Conservation (phyloP, 2,797 vertebrate species). For the Sebastes ruberrimus region DNA sequence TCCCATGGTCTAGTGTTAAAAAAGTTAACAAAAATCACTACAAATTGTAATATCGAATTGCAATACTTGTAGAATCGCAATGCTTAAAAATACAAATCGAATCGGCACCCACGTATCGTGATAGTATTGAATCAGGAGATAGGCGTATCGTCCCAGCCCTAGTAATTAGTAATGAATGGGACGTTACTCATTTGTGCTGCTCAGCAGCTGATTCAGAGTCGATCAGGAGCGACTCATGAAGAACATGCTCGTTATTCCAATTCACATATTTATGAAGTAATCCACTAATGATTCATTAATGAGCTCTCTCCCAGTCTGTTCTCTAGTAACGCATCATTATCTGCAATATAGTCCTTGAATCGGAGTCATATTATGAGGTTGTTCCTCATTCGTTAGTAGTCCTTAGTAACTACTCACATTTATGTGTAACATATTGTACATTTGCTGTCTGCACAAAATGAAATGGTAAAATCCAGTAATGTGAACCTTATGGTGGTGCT, state of each 20-base stretch:
- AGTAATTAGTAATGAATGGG: neutral
- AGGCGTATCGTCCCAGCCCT: too few relatives aligned
- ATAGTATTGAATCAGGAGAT: too few relatives aligned
- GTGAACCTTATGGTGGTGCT: neutral
- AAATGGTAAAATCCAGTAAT: neutral
- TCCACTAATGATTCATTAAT: neutral
- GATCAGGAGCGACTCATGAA: neutral
- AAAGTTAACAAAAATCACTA: too few relatives aligned
- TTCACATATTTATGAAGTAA: neutral
- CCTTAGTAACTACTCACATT: neutral
- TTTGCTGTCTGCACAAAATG: neutral
- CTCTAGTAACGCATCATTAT: neutral
- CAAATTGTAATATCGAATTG: too few relatives aligned
- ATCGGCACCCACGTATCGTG: too few relatives aligned
- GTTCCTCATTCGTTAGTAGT: neutral
- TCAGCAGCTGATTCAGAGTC: neutral
- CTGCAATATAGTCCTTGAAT: neutral
- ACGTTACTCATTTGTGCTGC: neutral
- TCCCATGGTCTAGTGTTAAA: too few relatives aligned
- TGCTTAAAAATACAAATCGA: too few relatives aligned
- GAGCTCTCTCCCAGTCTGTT: neutral
- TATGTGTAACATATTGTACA: neutral
- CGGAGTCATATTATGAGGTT: neutral
- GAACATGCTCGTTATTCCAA: neutral
- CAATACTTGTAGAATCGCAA: too few relatives aligned